Evolutionary conservation across 2,113 vertebrate species (phyloP).

Genomic region (Heterotis niloticus): DNA sequence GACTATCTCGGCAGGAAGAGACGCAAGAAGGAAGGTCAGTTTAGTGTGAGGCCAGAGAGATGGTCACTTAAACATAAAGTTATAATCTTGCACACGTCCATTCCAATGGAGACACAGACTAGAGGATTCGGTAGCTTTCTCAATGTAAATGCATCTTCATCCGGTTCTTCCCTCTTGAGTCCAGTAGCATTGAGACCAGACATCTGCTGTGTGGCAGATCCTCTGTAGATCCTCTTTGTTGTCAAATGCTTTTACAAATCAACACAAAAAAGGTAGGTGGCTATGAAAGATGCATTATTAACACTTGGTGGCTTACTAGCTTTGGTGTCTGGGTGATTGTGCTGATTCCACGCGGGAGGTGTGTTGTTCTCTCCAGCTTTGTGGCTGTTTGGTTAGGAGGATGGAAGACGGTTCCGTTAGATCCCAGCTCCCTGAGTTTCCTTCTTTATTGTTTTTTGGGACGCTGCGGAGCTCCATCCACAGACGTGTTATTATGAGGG

Average conservation of each 20-base stretch:
- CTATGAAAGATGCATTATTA: neutral
- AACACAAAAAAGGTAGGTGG: too few relatives aligned
- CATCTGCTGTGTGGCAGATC: too few relatives aligned
- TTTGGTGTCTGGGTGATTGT: neutral
- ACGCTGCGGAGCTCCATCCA: constrained; percentile 63
- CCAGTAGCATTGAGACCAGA: neutral
- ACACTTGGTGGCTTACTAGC: neutral
- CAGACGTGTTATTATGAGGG: constrained; percentile 81
- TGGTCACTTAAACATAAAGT: too few relatives aligned
- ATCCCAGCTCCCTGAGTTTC: neutral
- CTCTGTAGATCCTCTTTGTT: neutral
- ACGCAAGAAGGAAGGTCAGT: too few relatives aligned
- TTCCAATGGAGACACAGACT: too few relatives aligned
- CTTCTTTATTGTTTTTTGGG: constrained; percentile 32
- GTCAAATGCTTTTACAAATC: too few relatives aligned
- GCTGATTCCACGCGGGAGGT: neutral
- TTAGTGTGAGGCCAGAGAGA: too few relatives aligned
- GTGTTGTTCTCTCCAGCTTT: neutral
- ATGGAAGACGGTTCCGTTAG: neutral
- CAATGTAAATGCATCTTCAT: too few relatives aligned
- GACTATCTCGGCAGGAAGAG: too few relatives aligned
- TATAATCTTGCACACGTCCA: too few relatives aligned
- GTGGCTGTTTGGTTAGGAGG: neutral
- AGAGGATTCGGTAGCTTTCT: too few relatives aligned
- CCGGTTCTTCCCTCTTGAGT: too few relatives aligned